Base-by-base conservation (phyloP, 2,113 vertebrate species). In the Polyodon spathula region DNA sequence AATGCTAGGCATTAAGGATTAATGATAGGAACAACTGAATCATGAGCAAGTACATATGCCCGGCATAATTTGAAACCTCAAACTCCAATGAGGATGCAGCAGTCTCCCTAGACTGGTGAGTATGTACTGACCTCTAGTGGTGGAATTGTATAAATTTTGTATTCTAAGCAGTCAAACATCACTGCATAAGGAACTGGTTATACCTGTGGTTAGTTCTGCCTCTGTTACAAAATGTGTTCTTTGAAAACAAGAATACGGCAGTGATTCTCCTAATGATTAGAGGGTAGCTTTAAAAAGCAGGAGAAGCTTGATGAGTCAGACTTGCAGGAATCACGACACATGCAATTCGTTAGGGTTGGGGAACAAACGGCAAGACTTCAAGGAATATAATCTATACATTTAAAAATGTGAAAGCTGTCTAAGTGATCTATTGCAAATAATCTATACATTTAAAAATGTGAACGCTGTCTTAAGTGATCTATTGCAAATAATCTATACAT, bases 51-150 rank as follows among this genome's bases (percentile, higher is more conserved):
- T n/a, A n/a, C n/a, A n/a, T n/a, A n/a, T n/a, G n/a, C n/a, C n/a
- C n/a, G n/a, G n/a, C n/a, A n/a, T n/a, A n/a, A n/a, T n/a, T n/a
- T n/a, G n/a, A n/a, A n/a, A n/a, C n/a, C n/a, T n/a, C n/a, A n/a
- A n/a, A n/a, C n/a, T n/a, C n/a, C n/a, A n/a, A n/a, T n/a, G n/a
- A n/a, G n/a, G n/a, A n/a, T n/a, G n/a, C n/a, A n/a, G n/a, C n/a
- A n/a, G n/a, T n/a, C n/a, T n/a, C n/a, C n/a, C 5, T n/a, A 50
- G 7, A 1, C 46, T 52, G 43, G 43, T 67, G 61, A 58, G 65
- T 38, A 48, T 73, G 15, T 85, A 65, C 79, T 84, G 82, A 64
- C 82, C 80, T 77, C 88, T 86, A 66, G 70, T 80, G 86, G 68
- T 50, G 14, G 14, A 16, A 55, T 39, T 50, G 2, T 15, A 41